Evolutionary conservation across 2,888 invertebrate genomes (phyloP), one percentile per base, ranked within the genome.

Genomic region (Melanostoma mellinum): DNA sequence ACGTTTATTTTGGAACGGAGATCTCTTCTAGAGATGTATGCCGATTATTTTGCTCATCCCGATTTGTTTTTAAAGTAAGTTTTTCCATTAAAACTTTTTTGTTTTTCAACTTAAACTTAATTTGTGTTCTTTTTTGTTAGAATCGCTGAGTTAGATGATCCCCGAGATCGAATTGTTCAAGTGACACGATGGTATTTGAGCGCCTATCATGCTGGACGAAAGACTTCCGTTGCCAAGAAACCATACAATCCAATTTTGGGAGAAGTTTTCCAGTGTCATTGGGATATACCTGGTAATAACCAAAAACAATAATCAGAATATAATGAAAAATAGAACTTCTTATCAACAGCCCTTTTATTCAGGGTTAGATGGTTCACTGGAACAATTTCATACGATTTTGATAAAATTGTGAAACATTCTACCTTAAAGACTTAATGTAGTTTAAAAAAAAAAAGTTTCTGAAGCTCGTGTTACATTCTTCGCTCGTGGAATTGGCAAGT

Each of bases 31-130:
- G 99, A 99, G 93, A 99, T 99, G 99, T 99, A 99, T 91, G 99
- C 99, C 60, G 99, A 99, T 92, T 99, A 99, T 90, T 99, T 99
- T 92, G 98, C 99, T 8, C 99, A 99, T 93, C 99, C 99, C 0
- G 99, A 99, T 92, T 94, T 98, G 88, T 99, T 99, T 92, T 93
- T 96, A 85, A 96, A 94, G 97, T 97, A 92, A 90, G 91, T 88
- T 63, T 71, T 3, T 20, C 20, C 20, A 5, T 4, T 44, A 3
- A 32, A 20, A 20, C 20, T 20, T 20, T 42, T 42, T 2, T n/a
- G 6, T 50, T 46, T 30, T 32, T 44, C 1, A 4, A 32, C 32
- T n/a, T n/a, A 6, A 10, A n/a, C 40, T 42, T 30, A 4, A 4
- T 6, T 36, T 50, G 32, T n/a, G 20, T 42, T 4, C 40, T 20